Conservation (phyloP, 1,140 invertebrate species). For the Bombus superbus region DNA sequence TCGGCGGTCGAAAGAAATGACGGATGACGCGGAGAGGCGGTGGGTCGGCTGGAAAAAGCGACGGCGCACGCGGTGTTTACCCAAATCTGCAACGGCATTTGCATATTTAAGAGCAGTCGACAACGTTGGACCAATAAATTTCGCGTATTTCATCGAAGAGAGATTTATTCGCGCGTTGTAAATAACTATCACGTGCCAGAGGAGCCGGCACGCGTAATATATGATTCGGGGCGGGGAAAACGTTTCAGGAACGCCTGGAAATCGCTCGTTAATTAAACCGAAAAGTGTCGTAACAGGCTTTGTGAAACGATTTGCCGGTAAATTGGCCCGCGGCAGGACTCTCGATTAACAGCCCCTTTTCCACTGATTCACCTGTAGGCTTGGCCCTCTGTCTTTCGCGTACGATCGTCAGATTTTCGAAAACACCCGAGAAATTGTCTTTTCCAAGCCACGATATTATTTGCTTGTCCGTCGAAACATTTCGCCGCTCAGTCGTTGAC, state of each 20-base stretch:
- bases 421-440: neutral
- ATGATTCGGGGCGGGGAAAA: neutral
- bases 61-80: too few species aligned
- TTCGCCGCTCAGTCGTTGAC: too few species aligned
- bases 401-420: neutral
- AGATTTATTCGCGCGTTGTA: conserved; percentile 7
- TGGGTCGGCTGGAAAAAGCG: neutral
- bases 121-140: conserved; percentile 1
- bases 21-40: neutral
- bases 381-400: neutral
- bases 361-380: neutral
- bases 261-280: conserved; percentile 15
- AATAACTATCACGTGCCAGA: neutral
- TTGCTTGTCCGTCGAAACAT: too few species aligned
- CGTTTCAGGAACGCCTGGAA: neutral
- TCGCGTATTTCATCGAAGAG: neutral
- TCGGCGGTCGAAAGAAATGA: neutral
- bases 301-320: neutral
- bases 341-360: neutral
- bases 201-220: neutral
- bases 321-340: conserved; percentile 10
- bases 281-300: conserved; percentile 1
- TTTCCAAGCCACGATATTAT: too few species aligned
- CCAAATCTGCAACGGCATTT: too few species aligned
- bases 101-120: too few species aligned